Base-by-base conservation (phyloP, 30 jellyfish, hydroid and myxozoan species). In the Pelagia noctiluca region DNA sequence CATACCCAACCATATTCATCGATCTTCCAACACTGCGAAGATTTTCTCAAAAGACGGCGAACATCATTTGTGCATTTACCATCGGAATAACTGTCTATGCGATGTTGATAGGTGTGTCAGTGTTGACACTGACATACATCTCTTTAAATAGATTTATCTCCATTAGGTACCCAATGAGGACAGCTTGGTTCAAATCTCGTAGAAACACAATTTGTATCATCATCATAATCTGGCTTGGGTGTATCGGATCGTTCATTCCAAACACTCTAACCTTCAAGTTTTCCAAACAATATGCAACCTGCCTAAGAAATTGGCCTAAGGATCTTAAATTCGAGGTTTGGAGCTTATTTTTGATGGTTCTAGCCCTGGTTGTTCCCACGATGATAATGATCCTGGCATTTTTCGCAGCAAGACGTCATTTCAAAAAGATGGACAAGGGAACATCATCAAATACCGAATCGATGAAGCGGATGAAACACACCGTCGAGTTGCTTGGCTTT, bases 21-120 rank as follows among this genome's bases (percentile, higher is more conserved):
- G 92, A 82, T 34, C 50, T 82, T 32, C 69, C 35, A 46, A 71
- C 37, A 74, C 46, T 82, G 35, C 92, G 92, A 5, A 29, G 57
- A 2, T 50, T 67, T 30, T 38, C 80, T 16, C 62, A 32, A 22
- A n/a, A 23, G 49, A 62, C 83, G 2, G 85, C 86, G 0, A 38
- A 53, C 33, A 36, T 79, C 29, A 65, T 87, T 63, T 66, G 97
- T 71, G 84, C 97, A 49, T 29, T 71, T 48, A 71, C 98, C 84
- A 82, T 87, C 24, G 83, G 98, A 64, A 52, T 93, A 53, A 70
- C 95, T 50, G 87, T 97, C 50, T 76, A 69, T 49, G 81, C 88
- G 35, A 67, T 94, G 24, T 85, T 93, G 69, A 78, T 97, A 19
- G 54, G 30, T 2, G 92, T 82, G 18, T 64, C 92, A 13, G 75